Percentiles rank a stretch among this genome's conserved stretches.
These are phyloP conservation scores for Podilymbus podiceps DNA, from an alignment of 2,113 vertebrate species.

Conservation along the genomic window DNA sequence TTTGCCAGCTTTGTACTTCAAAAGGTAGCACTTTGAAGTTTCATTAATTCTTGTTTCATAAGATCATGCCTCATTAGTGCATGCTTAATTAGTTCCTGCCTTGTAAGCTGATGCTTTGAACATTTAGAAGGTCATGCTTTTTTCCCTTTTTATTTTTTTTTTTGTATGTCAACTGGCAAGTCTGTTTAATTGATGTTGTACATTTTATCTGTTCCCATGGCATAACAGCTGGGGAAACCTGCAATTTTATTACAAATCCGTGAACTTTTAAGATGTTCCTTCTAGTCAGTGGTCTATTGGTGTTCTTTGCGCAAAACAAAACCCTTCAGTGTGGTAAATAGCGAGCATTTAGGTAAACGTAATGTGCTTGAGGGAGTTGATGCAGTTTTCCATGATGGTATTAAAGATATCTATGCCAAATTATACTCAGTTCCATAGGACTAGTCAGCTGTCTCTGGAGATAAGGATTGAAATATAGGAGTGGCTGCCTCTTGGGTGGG, in stretches of 20 bases:
- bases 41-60: constrained; percentile 50
- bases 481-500: background rate
- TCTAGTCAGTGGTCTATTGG: background rate
- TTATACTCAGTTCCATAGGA: background rate
- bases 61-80: constrained; percentile 31
- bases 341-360: background rate
- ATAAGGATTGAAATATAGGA: background rate
- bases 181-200: background rate
- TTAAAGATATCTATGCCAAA: background rate
- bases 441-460: background rate
- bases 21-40: constrained; percentile 46
- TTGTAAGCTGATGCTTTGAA: constrained; percentile 7
- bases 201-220: background rate
- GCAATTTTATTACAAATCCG: constrained; percentile 31
- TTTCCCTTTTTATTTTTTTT: background rate
- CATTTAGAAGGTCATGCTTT: background rate
- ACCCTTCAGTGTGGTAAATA: background rate
- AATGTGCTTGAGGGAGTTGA: constrained; percentile 27
- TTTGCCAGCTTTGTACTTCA: constrained; percentile 42
- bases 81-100: constrained; percentile 36
- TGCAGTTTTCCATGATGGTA: background rate
- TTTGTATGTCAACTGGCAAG: background rate
- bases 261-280: background rate
- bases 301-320: constrained; percentile 20
- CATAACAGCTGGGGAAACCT: background rate